Conservation (phyloP, 2,113 vertebrate species). For the Sander vitreus region DNA sequence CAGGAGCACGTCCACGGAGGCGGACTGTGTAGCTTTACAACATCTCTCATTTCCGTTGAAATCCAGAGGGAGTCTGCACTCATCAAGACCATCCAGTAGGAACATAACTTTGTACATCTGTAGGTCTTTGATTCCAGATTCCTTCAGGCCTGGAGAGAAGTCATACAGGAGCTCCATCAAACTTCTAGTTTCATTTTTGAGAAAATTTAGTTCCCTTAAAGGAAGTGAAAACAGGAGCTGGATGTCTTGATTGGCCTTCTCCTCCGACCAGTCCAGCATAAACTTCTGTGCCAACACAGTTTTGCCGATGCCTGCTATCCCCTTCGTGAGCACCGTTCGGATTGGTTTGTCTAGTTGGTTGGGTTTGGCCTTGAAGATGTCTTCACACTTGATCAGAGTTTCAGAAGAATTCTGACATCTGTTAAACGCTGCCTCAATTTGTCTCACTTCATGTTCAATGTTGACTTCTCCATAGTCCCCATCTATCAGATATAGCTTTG, state of each 20-base stretch:
- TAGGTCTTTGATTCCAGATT: slow-evolving; percentile 33
- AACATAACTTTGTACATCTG: slow-evolving; percentile 10
- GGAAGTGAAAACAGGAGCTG: slow-evolving; percentile 41
- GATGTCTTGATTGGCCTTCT: slow-evolving; percentile 25
- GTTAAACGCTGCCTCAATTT: slow-evolving; percentile 14
- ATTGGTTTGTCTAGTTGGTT: not conserved
- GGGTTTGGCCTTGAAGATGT: slow-evolving; percentile 25
- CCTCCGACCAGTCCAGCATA: slow-evolving; percentile 41
- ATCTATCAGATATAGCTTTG: slow-evolving; percentile 36
- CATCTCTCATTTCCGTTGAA: slow-evolving; percentile 11
- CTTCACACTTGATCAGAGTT: not conserved
- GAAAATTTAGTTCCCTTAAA: slow-evolving; percentile 44
- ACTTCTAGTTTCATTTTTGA: not conserved
- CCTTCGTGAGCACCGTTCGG: slow-evolving; percentile 37
- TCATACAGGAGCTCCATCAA: slow-evolving; percentile 29
- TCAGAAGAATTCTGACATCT: not conserved
- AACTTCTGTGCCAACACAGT: slow-evolving; percentile 35
- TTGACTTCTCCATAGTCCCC: slow-evolving; percentile 22
- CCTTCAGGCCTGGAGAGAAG: slow-evolving; percentile 15
- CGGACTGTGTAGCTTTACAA: not conserved
- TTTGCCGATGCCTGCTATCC: slow-evolving; percentile 47
- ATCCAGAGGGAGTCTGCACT: slow-evolving; percentile 39
- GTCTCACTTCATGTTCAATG: slow-evolving; percentile 38
- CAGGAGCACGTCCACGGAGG: slow-evolving; percentile 39
- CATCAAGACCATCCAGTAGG: slow-evolving; percentile 43